phyloP scores from a whole-genome alignment of 1,140 invertebrate species.

The Lepidurus couesii region DNA sequence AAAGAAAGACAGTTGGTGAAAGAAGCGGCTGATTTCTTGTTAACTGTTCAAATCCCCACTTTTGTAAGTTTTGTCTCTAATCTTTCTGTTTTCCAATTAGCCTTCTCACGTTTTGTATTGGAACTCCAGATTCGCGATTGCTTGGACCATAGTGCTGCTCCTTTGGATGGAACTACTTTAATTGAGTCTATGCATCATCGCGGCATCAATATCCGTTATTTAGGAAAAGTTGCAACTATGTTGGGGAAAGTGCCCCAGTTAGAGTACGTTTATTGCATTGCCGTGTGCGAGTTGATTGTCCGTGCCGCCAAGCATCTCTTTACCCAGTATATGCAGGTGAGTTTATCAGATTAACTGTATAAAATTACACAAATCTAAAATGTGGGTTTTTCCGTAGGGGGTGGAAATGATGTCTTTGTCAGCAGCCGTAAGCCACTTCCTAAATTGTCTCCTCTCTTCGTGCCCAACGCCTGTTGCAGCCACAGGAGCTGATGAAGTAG shows the following conservation, averaged over 20 bases:
- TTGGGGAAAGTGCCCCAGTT: constrained; percentile 71
- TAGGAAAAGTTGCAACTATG: constrained; percentile 78
- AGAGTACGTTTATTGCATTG: constrained; percentile 80
- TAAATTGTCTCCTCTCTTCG: constrained; percentile 86
- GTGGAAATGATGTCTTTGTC: constrained; percentile 84
- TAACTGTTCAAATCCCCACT: constrained; percentile 85
- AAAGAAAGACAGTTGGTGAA: constrained; percentile 83
- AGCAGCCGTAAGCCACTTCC: constrained; percentile 83
- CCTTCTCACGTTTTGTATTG: background rate
- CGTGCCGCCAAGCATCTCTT: constrained; percentile 90
- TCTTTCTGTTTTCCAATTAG: constrained; percentile 31
- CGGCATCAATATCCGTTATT: constrained; percentile 94
- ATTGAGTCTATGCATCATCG: constrained; percentile 85
- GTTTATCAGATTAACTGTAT: constrained; percentile 27
- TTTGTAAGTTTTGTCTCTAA: constrained; percentile 62
- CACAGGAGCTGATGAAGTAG: constrained; percentile 57
- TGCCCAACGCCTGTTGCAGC: constrained; percentile 55
- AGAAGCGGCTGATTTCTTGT: constrained; percentile 90
- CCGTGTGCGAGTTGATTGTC: constrained; percentile 76
- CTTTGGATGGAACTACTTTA: constrained; percentile 92
- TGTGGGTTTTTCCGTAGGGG: constrained; percentile 46
- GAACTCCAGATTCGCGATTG: constrained; percentile 74
- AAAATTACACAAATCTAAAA: background rate
- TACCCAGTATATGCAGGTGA: constrained; percentile 79
- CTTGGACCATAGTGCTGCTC: constrained; percentile 81